phyloP scores from a whole-genome alignment of 2,888 invertebrate genomes.

The Stenurella melanura region DNA sequence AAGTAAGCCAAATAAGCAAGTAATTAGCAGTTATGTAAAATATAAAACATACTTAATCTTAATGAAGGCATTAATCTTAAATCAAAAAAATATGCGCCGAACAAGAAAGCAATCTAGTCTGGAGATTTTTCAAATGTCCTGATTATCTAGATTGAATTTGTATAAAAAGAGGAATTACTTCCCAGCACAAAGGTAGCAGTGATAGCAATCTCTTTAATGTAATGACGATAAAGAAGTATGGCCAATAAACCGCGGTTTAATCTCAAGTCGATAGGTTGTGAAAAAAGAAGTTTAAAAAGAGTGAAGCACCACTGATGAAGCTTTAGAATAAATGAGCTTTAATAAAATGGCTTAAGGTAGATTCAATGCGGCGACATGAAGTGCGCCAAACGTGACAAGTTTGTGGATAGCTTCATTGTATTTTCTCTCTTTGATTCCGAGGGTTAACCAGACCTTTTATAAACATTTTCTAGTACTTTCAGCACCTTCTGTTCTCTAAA shows the following conservation, averaged over 20 bases:
- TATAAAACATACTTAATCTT: neutral
- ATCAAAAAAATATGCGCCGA: neutral
- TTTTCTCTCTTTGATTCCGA: conserved; percentile 55
- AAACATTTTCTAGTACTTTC: conserved; percentile 49
- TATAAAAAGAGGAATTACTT: conserved; percentile 22
- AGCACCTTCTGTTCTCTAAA: conserved; percentile 20
- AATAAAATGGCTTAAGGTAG: conserved; percentile 67
- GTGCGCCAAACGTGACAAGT: conserved; percentile 65
- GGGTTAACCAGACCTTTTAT: conserved; percentile 50
- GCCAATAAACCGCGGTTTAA: conserved; percentile 55
- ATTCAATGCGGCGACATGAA: conserved; percentile 65
- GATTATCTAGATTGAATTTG: conserved; percentile 19
- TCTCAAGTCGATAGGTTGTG: conserved; percentile 60
- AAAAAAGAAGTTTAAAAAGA: conserved; percentile 58
- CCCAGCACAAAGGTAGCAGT: conserved; percentile 20
- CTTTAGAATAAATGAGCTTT: conserved; percentile 66
- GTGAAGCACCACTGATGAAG: conserved; percentile 62
- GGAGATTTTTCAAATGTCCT: conserved; percentile 10
- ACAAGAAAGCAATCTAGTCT: conserved; percentile 3
- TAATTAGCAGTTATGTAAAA: neutral
- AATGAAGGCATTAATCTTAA: neutral
- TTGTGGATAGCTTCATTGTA: conserved; percentile 63
- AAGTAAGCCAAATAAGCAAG: neutral
- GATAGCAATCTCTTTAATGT: conserved; percentile 27
- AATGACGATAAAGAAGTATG: conserved; percentile 36